A percentile compares a stretch with the other conserved stretches of the same genome.
Evolutionary conservation across 2,797 vertebrate species (phyloP).

Genomic region (Ficedula albicollis): DNA sequence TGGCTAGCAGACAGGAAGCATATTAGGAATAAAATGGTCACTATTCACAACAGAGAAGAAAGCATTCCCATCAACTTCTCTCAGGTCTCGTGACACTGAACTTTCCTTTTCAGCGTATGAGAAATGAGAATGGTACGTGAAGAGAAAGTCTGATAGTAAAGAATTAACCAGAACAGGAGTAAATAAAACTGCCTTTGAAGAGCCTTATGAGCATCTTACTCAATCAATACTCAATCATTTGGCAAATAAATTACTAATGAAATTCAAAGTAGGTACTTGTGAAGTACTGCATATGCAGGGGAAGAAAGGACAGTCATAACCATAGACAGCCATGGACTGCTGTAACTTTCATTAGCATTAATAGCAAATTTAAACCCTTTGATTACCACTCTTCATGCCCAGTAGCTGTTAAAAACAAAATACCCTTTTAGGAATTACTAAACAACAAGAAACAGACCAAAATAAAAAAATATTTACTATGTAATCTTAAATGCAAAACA

Average conservation of each 20-base stretch:
- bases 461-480: neutral
- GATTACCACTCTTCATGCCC: neutral
- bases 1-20: neutral
- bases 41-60: neutral
- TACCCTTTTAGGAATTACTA: neutral
- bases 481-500: neutral
- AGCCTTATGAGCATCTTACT: neutral
- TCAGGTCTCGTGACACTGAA: neutral
- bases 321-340: neutral
- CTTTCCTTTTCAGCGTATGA: neutral
- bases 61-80: neutral
- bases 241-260: neutral
- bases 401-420: neutral
- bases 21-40: neutral
- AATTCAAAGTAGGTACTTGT: neutral
- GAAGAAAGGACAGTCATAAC: neutral
- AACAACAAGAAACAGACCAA: neutral
- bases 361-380: neutral
- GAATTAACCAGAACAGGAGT: neutral
- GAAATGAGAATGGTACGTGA: neutral
- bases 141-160: neutral
- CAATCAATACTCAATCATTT: neutral
- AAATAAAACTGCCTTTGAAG: neutral
- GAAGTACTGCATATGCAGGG: neutral
- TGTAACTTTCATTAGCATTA: neutral